phyloP scores from a whole-genome alignment of 2,797 vertebrate species.

The Typhlichthys subterraneus region DNA sequence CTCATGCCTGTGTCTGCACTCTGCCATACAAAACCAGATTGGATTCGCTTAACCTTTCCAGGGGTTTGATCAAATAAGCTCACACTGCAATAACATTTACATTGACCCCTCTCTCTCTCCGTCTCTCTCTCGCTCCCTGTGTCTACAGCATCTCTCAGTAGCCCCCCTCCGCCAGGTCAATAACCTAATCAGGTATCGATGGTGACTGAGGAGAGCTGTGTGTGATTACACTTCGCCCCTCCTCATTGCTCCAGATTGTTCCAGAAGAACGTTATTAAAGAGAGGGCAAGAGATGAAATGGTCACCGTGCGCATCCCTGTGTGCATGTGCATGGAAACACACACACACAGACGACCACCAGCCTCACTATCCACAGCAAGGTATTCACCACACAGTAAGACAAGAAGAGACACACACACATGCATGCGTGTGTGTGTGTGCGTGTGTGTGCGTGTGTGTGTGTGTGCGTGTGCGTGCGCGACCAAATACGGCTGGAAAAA shows the following conservation, averaged over 20 bases:
- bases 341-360: slow-evolving; percentile 14
- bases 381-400: background rate
- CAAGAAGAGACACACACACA: background rate
- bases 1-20: slow-evolving; percentile 79
- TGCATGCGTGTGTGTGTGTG: slow-evolving; percentile 4
- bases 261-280: slow-evolving; percentile 68
- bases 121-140: slow-evolving; percentile 34
- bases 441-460: slow-evolving; percentile 15
- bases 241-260: slow-evolving; percentile 62
- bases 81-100: slow-evolving; percentile 88
- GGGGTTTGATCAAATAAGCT: slow-evolving; percentile 88
- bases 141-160: slow-evolving; percentile 44
- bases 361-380: too few species aligned
- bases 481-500: slow-evolving; percentile 61
- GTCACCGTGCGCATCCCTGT: slow-evolving; percentile 44
- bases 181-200: slow-evolving; percentile 85
- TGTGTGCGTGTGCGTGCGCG: slow-evolving; percentile 28
- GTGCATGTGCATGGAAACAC: slow-evolving; percentile 19
- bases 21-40: slow-evolving; percentile 88
- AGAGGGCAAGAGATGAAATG: slow-evolving; percentile 60
- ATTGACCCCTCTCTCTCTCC: slow-evolving; percentile 72
- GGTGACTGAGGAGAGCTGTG: slow-evolving; percentile 64
- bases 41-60: slow-evolving; percentile 89
- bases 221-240: slow-evolving; percentile 63
- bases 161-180: slow-evolving; percentile 68